phyloP scores from a whole-genome alignment of 2,797 vertebrate species.

The Aplochiton taeniatus region DNA sequence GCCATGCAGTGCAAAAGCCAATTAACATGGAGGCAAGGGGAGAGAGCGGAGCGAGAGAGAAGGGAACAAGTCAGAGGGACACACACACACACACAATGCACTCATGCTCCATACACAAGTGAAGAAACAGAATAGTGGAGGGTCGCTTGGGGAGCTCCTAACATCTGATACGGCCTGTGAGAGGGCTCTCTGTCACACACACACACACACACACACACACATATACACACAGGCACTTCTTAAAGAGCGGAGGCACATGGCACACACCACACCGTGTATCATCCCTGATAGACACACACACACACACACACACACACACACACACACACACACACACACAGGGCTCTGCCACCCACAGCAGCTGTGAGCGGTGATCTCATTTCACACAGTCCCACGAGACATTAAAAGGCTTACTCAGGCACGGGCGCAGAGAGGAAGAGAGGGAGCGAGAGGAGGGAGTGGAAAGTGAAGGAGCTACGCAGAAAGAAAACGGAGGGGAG shows the following conservation, averaged over 20 bases:
- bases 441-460: neutral
- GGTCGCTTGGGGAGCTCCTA: too few relatives aligned
- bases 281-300: constrained; percentile 17
- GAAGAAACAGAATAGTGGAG: too few relatives aligned
- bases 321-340: neutral
- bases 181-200: too few relatives aligned
- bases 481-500: neutral
- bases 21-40: constrained; percentile 3
- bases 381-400: constrained; percentile 13
- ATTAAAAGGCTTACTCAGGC: constrained; percentile 7
- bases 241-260: neutral
- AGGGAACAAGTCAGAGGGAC: neutral
- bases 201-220: neutral
- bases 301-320: constrained; percentile 6
- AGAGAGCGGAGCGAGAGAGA: neutral
- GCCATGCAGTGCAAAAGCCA: constrained; percentile 3
- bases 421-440: neutral
- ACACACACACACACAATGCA: neutral
- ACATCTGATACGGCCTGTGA: too few relatives aligned
- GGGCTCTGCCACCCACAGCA: constrained; percentile 7
- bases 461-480: neutral
- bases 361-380: constrained; percentile 19
- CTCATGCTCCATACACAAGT: too few relatives aligned
- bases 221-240: neutral
- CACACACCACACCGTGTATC: neutral